A percentile compares a stretch with the other conserved stretches of the same genome.
Conservation (phyloP, 2,797 vertebrate species). For the Parauchenoglanis punctatus region DNA sequence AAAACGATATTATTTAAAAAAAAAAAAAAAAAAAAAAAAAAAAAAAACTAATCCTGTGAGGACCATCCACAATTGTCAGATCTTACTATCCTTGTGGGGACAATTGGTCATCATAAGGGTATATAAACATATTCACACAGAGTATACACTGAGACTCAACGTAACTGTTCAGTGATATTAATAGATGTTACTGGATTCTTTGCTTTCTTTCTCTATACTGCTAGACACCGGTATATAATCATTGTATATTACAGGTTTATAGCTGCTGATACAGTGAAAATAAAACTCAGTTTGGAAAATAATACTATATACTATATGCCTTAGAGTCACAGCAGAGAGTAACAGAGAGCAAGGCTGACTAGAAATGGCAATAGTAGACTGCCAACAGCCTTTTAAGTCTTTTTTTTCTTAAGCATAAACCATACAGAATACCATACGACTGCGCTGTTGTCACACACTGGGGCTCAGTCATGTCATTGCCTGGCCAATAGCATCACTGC, state of each 20-base stretch:
- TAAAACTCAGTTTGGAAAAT: background rate
- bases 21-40: too few relatives aligned
- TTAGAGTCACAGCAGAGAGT: background rate
- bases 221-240: background rate
- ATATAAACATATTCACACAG: background rate
- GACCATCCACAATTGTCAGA: too few relatives aligned
- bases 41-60: too few relatives aligned
- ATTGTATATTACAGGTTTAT: background rate
- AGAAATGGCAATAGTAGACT: conserved; percentile 51
- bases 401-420: background rate
- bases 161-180: background rate
- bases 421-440: background rate
- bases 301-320: background rate
- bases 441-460: background rate
- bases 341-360: background rate
- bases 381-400: conserved; percentile 53
- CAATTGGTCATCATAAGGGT: too few relatives aligned
- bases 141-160: background rate
- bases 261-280: background rate
- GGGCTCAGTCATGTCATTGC: background rate
- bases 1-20: too few relatives aligned
- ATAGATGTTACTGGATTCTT: background rate
- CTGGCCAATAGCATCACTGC: background rate
- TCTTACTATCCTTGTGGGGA: too few relatives aligned
- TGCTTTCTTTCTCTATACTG: background rate